Evolutionary conservation across 2,797 vertebrate species (phyloP), one percentile per base, ranked within the genome.

Genomic region (Acrossocheilus fasciatus): DNA sequence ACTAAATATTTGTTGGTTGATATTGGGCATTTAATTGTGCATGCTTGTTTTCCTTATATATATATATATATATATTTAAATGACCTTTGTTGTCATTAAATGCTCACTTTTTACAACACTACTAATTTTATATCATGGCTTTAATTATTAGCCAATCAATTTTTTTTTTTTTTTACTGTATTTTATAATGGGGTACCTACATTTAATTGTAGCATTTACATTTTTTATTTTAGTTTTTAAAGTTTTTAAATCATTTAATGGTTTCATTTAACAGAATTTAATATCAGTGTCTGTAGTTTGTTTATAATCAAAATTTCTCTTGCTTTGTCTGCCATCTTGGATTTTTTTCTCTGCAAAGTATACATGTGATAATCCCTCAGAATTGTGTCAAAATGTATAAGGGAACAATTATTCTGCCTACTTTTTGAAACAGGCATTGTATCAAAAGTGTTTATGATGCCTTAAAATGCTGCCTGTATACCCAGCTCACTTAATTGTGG

Each of bases 371-470:
- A 47, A 26, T 73, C 7, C 7, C 1, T 70, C 11, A 41, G 68
- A 72, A 72, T 43, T 72, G 11, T 23, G 39, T 10, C 39, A 72
- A 43, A 72, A 72, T 72, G 12, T 39, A 18, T 18, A 18, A 18
- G 30, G 8, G 2, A 17, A 68, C n/a, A 17, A 47, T 30, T 74
- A 47, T 47, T 74, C n/a, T 74, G 3, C 70, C 6, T 73, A 15
- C 39, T 0, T 45, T 47, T 26, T 45, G 23, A n/a, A 73, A 45
- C 23, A 73, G n/a, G 1, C n/a, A 15, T 73, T 73, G 41, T 41
- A 47, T 73, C 70, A 74, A 30, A 47, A 30, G 14, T 74, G n/a
- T 74, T 9, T 47, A 47, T 70, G 68, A 70, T 70, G 18, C 68
- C 9, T 70, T 23, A 26, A 20, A 75, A 52, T 34, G 17, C 73